Evolutionary conservation across 2,888 invertebrate genomes (phyloP), one percentile per base, ranked within the genome.

Genomic region (Lepidocyrtinus sp.): DNA sequence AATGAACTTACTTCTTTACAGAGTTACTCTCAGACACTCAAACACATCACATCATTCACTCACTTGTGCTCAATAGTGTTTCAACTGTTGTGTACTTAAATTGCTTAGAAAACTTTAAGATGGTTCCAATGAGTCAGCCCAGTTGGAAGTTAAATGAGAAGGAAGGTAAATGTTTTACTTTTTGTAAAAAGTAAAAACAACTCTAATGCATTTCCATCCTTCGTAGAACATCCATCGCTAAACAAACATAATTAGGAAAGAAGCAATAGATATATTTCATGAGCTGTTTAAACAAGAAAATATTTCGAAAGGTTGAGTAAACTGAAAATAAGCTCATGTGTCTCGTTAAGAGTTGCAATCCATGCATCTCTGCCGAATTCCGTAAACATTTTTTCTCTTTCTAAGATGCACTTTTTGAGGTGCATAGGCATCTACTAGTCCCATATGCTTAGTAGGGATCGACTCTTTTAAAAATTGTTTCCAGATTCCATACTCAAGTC

Each of bases 231-330:
- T 50, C 68, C 71, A 71, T 81, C 65, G 75, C 81, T 81, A 81
- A 81, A 81, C 81, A 81, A 81, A 81, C 81, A 81, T 81, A 81
- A 81, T 81, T 81, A 81, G 70, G 65, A 17, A 69, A 68, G 15
- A 71, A 71, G 75, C 71, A 75, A 72, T 67, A 75, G 67, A 81
- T 75, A 81, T 75, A 71, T 81, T 75, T 81, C 75, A 75, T 69
- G 70, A 72, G 72, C 75, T 75, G 75, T 75, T 80, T 80, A 80
- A 75, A 70, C 64, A 80, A 59, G 73, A 69, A 80, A 80, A 80
- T 80, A 80, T 80, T 80, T 80, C 80, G 80, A 81, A 81, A 75
- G 75, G 75, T 81, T 81, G 75, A 27, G 72, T 75, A 81, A 81
- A 81, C 81, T 81, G 75, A 75, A 81, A 81, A 81, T 70, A 80